Evolutionary conservation across 2,113 vertebrate genomes (phyloP).

Genomic region (Gallinago paraguaiae): DNA sequence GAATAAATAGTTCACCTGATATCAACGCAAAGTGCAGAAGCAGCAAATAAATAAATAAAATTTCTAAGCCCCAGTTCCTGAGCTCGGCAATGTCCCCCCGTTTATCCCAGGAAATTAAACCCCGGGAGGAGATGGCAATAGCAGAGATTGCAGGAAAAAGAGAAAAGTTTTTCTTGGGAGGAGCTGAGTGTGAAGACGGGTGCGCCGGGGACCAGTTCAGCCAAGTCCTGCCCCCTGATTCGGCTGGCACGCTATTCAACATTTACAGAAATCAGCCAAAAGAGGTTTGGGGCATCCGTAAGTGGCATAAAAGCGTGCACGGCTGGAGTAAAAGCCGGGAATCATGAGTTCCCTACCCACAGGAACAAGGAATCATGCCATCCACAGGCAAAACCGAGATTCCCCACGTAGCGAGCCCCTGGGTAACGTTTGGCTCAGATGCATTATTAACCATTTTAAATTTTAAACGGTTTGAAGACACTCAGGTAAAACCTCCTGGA

Average conservation of each 20-base stretch:
- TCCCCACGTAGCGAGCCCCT: background rate
- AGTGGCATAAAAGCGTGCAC: background rate
- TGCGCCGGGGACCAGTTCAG: background rate
- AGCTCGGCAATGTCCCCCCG: background rate
- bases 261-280: background rate
- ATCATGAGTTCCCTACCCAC: background rate
- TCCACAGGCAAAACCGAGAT: background rate
- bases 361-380: fast-evolving
- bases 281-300: background rate
- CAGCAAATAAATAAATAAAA: background rate
- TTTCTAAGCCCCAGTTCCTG: background rate
- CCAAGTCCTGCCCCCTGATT: background rate
- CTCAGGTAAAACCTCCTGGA: slow-evolving; percentile 37
- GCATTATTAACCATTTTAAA: slow-evolving; percentile 45
- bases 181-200: background rate
- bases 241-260: fast-evolving
- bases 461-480: slow-evolving; percentile 5
- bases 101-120: background rate
- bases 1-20: background rate
- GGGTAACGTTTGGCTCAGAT: background rate
- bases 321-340: background rate
- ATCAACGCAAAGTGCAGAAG: background rate
- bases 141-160: background rate
- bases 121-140: background rate
- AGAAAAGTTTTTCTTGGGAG: background rate